Evolutionary conservation across 2,888 invertebrate species (phyloP).

Genomic region (Furcula furcula): DNA sequence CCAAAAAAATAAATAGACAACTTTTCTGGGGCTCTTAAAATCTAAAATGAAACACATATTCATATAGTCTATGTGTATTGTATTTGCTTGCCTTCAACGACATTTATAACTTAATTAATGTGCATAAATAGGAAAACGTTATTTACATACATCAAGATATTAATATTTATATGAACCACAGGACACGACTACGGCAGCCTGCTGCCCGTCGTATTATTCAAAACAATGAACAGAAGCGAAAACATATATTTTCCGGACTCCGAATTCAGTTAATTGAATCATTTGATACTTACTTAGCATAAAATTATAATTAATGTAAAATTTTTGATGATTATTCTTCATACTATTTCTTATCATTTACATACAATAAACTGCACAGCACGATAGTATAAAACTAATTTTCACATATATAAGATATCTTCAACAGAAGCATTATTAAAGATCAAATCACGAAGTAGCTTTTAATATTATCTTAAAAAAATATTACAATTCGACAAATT

Average conservation of each 20-base stretch:
- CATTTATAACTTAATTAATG: conserved; percentile 55
- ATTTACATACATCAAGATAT: conserved; percentile 56
- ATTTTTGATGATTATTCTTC: too few species aligned
- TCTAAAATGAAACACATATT: conserved; percentile 48
- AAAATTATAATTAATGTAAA: too few species aligned
- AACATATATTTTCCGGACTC: background rate
- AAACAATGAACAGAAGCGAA: conserved; percentile 7
- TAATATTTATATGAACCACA: conserved; percentile 18
- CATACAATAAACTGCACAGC: too few species aligned
- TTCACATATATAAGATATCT: too few species aligned
- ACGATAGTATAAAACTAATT: too few species aligned
- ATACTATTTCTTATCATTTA: too few species aligned
- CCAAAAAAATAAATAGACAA: too few species aligned
- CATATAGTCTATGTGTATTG: conserved; percentile 59
- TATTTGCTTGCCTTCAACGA: conserved; percentile 59
- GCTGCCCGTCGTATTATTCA: conserved; percentile 19
- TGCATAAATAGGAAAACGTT: conserved; percentile 77
- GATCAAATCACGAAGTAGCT: background rate
- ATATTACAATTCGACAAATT: conserved; percentile 13
- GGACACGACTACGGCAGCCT: conserved; percentile 21
- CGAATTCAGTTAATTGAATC: too few species aligned
- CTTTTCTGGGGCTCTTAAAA: background rate
- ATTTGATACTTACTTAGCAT: too few species aligned
- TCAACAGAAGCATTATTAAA: too few species aligned
- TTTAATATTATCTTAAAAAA: conserved; percentile 9